Evolutionary conservation across 2,888 invertebrate genomes (phyloP).

Genomic region (Epinotia bilunana): DNA sequence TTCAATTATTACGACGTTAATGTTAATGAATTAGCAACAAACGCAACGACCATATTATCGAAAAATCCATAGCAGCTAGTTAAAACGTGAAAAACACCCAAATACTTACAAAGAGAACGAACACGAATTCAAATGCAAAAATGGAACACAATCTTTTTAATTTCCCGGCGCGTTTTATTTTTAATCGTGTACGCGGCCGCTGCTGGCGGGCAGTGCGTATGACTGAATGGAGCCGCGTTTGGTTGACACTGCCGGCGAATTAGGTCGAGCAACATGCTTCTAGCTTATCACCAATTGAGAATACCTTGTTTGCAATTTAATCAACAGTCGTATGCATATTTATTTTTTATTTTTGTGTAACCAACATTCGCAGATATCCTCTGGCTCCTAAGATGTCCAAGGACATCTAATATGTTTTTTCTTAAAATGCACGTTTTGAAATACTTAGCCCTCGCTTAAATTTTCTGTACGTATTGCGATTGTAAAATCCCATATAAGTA

Average conservation of each 20-base stretch:
- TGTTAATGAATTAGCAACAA: background rate
- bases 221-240: slow-evolving; percentile 31
- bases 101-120: slow-evolving; percentile 40
- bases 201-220: slow-evolving; percentile 28
- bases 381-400: too few relatives aligned
- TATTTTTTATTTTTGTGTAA: too few relatives aligned
- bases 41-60: background rate
- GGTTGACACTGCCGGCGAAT: slow-evolving; percentile 26
- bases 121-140: slow-evolving; percentile 20
- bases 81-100: slow-evolving; percentile 12
- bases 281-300: slow-evolving; percentile 41
- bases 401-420: too few relatives aligned
- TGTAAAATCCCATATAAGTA: too few relatives aligned
- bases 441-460: too few relatives aligned
- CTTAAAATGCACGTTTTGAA: too few relatives aligned
- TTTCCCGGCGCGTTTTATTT: slow-evolving; percentile 40
- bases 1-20: too few relatives aligned
- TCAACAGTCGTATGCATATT: background rate
- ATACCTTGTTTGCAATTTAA: slow-evolving; percentile 18
- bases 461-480: too few relatives aligned
- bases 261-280: slow-evolving; percentile 37
- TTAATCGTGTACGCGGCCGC: slow-evolving; percentile 37
- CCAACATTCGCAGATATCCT: too few relatives aligned
- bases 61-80: slow-evolving; percentile 9
- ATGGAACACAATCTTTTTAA: slow-evolving; percentile 39